Percentiles rank a stretch among this genome's conserved stretches.
These are phyloP conservation scores for Catocala sponsa DNA, from an alignment of 2,888 invertebrate species.

Conservation along the genomic window DNA sequence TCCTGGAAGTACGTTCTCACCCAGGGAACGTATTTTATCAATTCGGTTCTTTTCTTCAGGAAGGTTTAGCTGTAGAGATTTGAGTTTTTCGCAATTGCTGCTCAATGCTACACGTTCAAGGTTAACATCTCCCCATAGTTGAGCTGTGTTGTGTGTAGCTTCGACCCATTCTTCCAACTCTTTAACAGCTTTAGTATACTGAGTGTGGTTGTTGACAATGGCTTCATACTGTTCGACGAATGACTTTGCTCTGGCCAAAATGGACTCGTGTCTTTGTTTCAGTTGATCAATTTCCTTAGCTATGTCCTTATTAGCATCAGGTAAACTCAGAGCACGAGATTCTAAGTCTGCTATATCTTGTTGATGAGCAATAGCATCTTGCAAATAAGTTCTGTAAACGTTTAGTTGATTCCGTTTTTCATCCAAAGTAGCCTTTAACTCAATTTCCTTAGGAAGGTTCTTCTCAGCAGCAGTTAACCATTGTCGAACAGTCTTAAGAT, in stretches of 20 bases:
- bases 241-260: slow-evolving; percentile 91
- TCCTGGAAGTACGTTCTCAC: slow-evolving; percentile 96
- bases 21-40: slow-evolving; percentile 93
- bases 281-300: slow-evolving; percentile 91
- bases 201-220: slow-evolving; percentile 96
- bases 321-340: slow-evolving; percentile 93
- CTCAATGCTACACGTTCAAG: slow-evolving; percentile 95
- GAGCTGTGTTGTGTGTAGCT: slow-evolving; percentile 93
- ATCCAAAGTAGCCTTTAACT: slow-evolving; percentile 94
- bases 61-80: slow-evolving; percentile 92
- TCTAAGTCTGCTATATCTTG: slow-evolving; percentile 94
- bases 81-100: slow-evolving; percentile 95
- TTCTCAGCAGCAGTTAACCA: slow-evolving; percentile 94
- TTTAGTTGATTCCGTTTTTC: slow-evolving; percentile 97
- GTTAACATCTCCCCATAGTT: slow-evolving; percentile 94
- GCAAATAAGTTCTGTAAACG: slow-evolving; percentile 93
- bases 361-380: slow-evolving; percentile 95
- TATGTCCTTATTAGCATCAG: slow-evolving; percentile 92
- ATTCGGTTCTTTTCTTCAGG: slow-evolving; percentile 96
- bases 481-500: slow-evolving; percentile 91
- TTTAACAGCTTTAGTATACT: slow-evolving; percentile 95
- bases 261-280: slow-evolving; percentile 91
- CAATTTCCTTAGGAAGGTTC: slow-evolving; percentile 93
- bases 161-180: slow-evolving; percentile 96
- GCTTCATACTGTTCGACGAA: slow-evolving; percentile 95